These are phyloP conservation scores for Phaonia tiefii DNA, from an alignment of 2,888 invertebrate species.

Conservation along the genomic window DNA sequence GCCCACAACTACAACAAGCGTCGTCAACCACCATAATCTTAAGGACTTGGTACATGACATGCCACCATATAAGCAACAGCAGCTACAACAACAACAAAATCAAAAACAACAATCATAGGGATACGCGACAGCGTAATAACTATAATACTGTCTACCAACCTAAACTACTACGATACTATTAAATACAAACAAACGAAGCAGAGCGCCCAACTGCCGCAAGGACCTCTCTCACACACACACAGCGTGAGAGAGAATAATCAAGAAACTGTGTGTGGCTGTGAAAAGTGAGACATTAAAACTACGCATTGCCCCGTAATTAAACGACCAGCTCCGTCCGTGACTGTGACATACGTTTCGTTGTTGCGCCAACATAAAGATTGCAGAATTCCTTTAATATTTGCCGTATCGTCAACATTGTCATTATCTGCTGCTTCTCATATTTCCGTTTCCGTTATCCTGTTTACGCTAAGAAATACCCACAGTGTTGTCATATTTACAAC, in stretches of 20 bases:
- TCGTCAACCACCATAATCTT: conserved; percentile 12
- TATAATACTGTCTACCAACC: conserved; percentile 15
- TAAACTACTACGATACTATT: not conserved
- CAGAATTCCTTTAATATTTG: too few species aligned
- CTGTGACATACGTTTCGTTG: too few species aligned
- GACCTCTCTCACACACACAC: too few species aligned
- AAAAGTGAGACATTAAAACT: conserved; percentile 8
- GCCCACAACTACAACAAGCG: conserved; percentile 56
- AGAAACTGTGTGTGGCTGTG: too few species aligned
- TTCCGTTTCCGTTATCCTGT: conserved; percentile 23
- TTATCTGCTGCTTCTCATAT: not conserved
- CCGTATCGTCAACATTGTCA: not conserved
- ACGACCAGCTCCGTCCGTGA: not conserved
- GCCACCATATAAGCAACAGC: conserved; percentile 48
- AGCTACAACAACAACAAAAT: conserved; percentile 51
- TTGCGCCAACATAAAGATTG: too few species aligned
- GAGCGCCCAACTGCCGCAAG: not conserved
- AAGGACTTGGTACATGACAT: conserved; percentile 34
- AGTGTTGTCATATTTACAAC: not conserved
- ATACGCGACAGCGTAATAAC: conserved; percentile 21
- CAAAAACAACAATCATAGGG: conserved; percentile 50
- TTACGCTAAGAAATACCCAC: not conserved
- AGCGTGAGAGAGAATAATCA: too few species aligned
- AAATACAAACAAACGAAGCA: not conserved
- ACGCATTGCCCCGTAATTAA: conserved; percentile 19